A percentile compares a stretch with the other conserved stretches of the same genome.
Evolutionary conservation across 2,113 vertebrate species (phyloP).

Genomic region (Nannospalax galili): DNA sequence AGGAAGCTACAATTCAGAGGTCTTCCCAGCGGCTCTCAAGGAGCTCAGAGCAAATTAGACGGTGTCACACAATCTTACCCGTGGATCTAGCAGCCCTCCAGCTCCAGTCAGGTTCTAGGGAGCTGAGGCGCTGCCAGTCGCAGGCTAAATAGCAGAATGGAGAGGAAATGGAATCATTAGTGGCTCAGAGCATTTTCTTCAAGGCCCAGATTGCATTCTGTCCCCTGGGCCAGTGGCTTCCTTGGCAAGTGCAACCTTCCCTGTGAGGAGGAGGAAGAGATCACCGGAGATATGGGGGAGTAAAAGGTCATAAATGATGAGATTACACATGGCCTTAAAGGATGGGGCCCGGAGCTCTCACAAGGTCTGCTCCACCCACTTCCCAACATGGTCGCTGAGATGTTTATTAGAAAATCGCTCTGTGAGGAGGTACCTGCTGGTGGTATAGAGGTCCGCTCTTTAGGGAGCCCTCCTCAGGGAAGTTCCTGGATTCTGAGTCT

Average conservation of each 20-base stretch:
- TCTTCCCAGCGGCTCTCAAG: slow-evolving; percentile 45
- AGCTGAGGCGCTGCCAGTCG: neutral
- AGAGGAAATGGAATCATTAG: slow-evolving; percentile 2
- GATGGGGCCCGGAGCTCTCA: too few relatives aligned
- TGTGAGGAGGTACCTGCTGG: neutral
- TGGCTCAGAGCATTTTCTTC: neutral
- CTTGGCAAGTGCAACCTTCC: neutral
- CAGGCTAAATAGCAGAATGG: neutral
- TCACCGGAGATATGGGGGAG: neutral
- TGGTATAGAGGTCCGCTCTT: neutral
- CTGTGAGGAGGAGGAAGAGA: neutral
- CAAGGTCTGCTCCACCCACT: fast-evolving
- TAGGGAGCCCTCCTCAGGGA: neutral
- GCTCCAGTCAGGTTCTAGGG: slow-evolving; percentile 29
- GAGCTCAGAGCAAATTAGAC: slow-evolving; percentile 62
- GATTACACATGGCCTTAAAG: neutral
- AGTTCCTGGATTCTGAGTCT: neutral
- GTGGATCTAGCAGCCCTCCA: neutral
- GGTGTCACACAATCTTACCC: slow-evolving; percentile 8
- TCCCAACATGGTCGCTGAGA: neutral
- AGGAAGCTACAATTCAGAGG: neutral
- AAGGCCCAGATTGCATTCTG: neutral
- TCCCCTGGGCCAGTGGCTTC: neutral
- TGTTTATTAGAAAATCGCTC: fast-evolving
- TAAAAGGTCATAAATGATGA: too few relatives aligned